These are phyloP conservation scores for Drosophila paulistorum DNA, from an alignment of 1,140 invertebrate genomes.

Conservation along the genomic window DNA sequence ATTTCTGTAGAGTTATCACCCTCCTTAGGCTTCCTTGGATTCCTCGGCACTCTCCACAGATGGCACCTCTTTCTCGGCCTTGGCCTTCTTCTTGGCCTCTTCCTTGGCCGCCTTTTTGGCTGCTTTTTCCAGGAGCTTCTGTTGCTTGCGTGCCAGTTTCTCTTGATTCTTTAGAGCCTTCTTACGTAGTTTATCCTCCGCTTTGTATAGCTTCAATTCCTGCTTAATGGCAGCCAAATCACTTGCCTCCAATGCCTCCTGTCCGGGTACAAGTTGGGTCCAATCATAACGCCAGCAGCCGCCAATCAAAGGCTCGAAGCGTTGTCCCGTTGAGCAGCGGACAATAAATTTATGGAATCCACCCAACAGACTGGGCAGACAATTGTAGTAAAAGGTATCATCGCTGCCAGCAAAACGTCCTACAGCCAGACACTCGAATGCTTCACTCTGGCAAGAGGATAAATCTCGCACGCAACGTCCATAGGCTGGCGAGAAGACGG, in stretches of 20 bases:
- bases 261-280: constrained; percentile 51
- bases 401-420: constrained; percentile 58
- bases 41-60: constrained; percentile 55
- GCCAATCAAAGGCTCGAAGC: constrained; percentile 43
- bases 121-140: constrained; percentile 65
- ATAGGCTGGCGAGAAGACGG: constrained; percentile 49
- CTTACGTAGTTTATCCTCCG: constrained; percentile 59
- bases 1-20: neutral
- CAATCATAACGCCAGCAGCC: constrained; percentile 72
- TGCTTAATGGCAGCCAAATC: constrained; percentile 68
- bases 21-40: constrained; percentile 35
- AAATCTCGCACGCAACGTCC: constrained; percentile 62
- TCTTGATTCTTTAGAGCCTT: constrained; percentile 63
- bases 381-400: constrained; percentile 65
- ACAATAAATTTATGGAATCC: constrained; percentile 69
- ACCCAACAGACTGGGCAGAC: constrained; percentile 43
- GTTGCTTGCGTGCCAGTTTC: constrained; percentile 65
- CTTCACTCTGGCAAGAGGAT: constrained; percentile 49
- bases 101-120: constrained; percentile 73
- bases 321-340: constrained; percentile 56
- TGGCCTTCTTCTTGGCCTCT: constrained; percentile 64
- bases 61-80: constrained; percentile 42
- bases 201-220: constrained; percentile 67
- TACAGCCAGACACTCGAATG: constrained; percentile 40
- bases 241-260: constrained; percentile 45